Evolutionary conservation across 2,888 invertebrate species (phyloP).

Genomic region (Platerodrilus igneus): DNA sequence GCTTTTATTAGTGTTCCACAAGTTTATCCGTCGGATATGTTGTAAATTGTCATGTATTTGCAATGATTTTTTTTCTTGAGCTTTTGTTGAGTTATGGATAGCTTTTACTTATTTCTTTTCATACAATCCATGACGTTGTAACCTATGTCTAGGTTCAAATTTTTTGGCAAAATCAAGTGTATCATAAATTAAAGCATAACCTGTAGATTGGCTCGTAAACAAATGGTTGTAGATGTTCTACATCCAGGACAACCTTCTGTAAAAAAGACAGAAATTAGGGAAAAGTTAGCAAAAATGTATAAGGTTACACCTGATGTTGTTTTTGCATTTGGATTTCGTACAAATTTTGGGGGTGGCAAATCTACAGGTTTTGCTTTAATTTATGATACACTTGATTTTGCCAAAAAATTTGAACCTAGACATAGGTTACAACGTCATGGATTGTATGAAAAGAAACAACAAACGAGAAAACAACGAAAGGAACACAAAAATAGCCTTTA

Average conservation of each 20-base stretch:
- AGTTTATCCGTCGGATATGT: too few species aligned
- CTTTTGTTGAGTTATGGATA: too few species aligned
- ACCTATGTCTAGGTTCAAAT: constrained; percentile 97
- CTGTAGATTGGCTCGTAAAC: constrained; percentile 96
- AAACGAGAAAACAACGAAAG: constrained; percentile 97
- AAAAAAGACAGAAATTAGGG: constrained; percentile 94
- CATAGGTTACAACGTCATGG: constrained; percentile 93
- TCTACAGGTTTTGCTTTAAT: constrained; percentile 96
- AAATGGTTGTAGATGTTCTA: constrained; percentile 98
- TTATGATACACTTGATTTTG: constrained; percentile 94
- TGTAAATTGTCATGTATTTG: too few species aligned
- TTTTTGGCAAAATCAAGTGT: constrained; percentile 97
- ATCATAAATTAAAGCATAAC: constrained; percentile 96
- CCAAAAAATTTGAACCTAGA: constrained; percentile 99
- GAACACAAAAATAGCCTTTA: constrained; percentile 99
- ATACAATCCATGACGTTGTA: constrained; percentile 88
- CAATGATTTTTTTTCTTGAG: too few species aligned
- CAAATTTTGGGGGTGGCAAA: constrained; percentile 98
- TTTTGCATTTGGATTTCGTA: constrained; percentile 95
- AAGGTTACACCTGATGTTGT: constrained; percentile 94
- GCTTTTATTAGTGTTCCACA: too few species aligned
- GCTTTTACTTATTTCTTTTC: constrained; percentile 91
- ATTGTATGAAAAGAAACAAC: constrained; percentile 86
- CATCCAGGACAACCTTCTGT: constrained; percentile 96
- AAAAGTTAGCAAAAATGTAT: constrained; percentile 96